phyloP scores from a whole-genome alignment of 2,888 invertebrate species.

The Zelleria hepariella region DNA sequence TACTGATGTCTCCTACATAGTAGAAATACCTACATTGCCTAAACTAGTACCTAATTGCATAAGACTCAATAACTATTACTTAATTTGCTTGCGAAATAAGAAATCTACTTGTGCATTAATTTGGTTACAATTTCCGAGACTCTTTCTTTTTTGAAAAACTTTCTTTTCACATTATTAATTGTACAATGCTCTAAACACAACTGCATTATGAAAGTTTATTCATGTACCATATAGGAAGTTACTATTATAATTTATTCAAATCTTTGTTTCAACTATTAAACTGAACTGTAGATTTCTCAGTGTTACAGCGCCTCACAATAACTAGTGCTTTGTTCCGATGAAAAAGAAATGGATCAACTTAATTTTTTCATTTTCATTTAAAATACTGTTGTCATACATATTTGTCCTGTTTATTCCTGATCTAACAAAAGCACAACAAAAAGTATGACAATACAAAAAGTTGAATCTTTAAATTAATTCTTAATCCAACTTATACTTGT shows the following conservation, averaged over 20 bases:
- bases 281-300: neutral
- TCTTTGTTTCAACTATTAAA: neutral
- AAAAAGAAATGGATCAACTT: neutral
- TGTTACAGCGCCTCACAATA: neutral
- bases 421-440: neutral
- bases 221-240: neutral
- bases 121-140: neutral
- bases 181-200: neutral
- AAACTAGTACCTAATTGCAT: too few species aligned
- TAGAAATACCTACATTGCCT: too few species aligned
- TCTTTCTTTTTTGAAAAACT: neutral
- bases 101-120: too few species aligned
- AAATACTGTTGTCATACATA: neutral
- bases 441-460: neutral
- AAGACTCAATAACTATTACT: too few species aligned
- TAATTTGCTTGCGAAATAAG: neutral
- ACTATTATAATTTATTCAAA: neutral
- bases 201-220: neutral
- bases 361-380: too few species aligned
- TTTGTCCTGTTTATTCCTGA: neutral
- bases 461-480: neutral
- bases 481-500: neutral
- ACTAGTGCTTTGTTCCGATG: neutral
- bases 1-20: too few species aligned
- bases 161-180: neutral